Base-by-base conservation (phyloP, 2,888 invertebrate genomes). In the Atethmia centrago region DNA sequence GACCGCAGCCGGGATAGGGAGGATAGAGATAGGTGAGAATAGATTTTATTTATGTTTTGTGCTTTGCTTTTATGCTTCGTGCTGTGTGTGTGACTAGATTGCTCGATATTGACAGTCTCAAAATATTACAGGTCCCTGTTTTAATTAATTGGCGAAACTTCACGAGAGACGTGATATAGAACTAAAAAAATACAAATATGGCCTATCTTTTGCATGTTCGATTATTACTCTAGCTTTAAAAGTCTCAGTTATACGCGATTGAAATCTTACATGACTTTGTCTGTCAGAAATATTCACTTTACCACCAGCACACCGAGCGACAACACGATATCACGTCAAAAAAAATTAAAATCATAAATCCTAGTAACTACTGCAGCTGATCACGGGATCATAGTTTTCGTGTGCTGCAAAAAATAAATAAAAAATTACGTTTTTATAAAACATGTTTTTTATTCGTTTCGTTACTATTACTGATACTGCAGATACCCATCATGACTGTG, bases 1-100 rank as follows among this genome's bases (percentile, higher is more conserved):
- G 96, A 96, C 78, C 88, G 96, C 68, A 93, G 93, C 79, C 93
- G 96, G 42, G 96, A 96, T 66, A 83, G 96, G 7, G 96, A 96
- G 58, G 96, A 96, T 16, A 80, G 96, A 0, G 96, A 96, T 88
- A 91, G 96, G 96, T 95, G 7, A 36, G 49, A 77, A 78, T 53
- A 8, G 0, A 21, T 31, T 14, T 12, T 1, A 10, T 21, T 16
- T 31, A 25, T 36, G 9, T 53, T 51, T 21, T 28, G 5, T 28
- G 45, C 47, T 40, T 40, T 19, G 71, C 40, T 73, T 71, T 47
- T 21, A 7, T 47, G 56, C 74, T 55, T 71, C 4, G 7, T 16
- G 56, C 73, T 56, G 40, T 21, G 0, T 7, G 8, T 40, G 28
- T 21, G 36, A 21, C 49, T 40, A 31, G 19, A 25, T 59, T 42